Conservation (phyloP, 2,113 vertebrate species). For the Thamnophis sirtalis region DNA sequence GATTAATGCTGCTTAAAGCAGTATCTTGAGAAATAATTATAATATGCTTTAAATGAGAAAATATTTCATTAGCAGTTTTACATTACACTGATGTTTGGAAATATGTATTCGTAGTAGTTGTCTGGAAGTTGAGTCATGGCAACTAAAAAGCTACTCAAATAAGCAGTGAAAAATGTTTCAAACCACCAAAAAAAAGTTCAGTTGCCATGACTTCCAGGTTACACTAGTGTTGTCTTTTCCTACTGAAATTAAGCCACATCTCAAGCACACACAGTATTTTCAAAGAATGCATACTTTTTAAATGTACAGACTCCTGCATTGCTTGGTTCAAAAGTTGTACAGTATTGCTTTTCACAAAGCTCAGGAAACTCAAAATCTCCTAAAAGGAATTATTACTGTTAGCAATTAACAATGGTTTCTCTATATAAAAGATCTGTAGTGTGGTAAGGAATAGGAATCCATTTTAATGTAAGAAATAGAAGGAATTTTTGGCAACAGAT, state of each 20-base stretch:
- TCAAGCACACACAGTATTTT: background rate
- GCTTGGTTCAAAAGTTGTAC: background rate
- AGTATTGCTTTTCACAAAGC: background rate
- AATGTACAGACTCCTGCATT: background rate
- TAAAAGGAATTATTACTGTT: background rate
- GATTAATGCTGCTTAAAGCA: background rate
- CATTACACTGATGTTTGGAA: background rate
- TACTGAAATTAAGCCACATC: background rate
- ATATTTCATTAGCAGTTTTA: background rate
- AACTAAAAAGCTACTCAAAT: too few species aligned
- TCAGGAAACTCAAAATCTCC: background rate
- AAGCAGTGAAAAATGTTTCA: background rate
- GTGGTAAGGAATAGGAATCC: background rate
- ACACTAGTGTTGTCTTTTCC: background rate
- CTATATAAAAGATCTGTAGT: background rate
- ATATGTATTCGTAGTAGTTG: too few species aligned
- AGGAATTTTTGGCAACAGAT: background rate
- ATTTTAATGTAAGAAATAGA: background rate
- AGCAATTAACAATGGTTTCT: background rate
- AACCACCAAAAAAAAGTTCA: background rate
- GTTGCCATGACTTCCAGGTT: background rate
- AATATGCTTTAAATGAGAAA: background rate
- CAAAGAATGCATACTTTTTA: background rate
- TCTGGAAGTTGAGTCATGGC: too few species aligned
- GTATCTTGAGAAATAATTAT: background rate